These are phyloP conservation scores for Steromphala cineraria DNA, from an alignment of 2,888 invertebrate species.

Conservation along the genomic window DNA sequence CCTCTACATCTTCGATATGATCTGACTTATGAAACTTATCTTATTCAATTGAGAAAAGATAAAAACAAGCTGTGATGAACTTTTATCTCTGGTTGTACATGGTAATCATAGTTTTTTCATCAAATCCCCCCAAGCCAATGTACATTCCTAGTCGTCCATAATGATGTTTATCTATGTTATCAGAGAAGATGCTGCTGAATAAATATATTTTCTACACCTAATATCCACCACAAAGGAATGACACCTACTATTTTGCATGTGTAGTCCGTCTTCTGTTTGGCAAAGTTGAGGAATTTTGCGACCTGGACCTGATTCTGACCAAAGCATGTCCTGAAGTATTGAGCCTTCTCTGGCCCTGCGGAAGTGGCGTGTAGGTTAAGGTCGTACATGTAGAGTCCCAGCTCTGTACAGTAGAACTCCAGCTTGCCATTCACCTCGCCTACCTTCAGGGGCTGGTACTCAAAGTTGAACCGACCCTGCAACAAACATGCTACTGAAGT, in stretches of 20 bases:
- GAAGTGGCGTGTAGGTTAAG: conserved; percentile 72
- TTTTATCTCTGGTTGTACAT: no score
- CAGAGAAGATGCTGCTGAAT: no score
- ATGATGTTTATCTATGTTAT: no score
- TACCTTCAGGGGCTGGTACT: conserved; percentile 74
- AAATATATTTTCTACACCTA: no score
- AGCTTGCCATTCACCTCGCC: conserved; percentile 69
- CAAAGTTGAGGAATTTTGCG: conserved; percentile 75
- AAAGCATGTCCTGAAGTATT: conserved; percentile 72
- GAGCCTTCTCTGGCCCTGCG: conserved; percentile 72
- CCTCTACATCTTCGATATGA: no score
- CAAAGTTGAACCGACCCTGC: conserved; percentile 73
- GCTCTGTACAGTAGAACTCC: conserved; percentile 72
- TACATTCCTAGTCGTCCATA: no score
- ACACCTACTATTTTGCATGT: conserved; percentile 70
- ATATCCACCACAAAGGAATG: not conserved
- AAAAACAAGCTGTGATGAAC: no score
- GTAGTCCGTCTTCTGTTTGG: conserved; percentile 75
- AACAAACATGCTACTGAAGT: not conserved
- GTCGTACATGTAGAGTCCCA: conserved; percentile 74
- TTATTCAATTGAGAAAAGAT: no score
- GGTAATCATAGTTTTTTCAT: no score
- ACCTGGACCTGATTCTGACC: conserved; percentile 69
- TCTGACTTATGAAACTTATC: no score
- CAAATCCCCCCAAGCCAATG: no score